Conservation (phyloP, 1,140 invertebrate species). For the Prorops nasuta region DNA sequence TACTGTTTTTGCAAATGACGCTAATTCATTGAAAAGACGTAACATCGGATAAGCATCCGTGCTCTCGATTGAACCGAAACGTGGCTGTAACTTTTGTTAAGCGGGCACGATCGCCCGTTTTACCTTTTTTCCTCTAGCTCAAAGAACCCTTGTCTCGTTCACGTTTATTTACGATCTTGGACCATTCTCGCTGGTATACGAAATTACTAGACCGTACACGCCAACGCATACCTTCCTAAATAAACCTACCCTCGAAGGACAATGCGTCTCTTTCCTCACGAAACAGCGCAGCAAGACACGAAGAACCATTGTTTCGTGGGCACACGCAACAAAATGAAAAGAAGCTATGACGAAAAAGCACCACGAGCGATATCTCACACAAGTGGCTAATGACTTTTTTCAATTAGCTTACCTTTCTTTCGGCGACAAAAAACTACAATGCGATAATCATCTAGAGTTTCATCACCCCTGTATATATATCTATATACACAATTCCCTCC, state of each 20-base stretch:
- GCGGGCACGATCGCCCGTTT: constrained; percentile 3
- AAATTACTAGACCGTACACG: constrained; percentile 19
- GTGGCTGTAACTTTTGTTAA: constrained; percentile 21
- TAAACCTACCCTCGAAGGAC: constrained; percentile 19
- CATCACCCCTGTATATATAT: too few relatives aligned
- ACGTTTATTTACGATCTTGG: constrained; percentile 23
- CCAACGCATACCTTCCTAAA: constrained; percentile 21
- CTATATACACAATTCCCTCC: too few relatives aligned
- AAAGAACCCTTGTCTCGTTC: constrained; percentile 9
- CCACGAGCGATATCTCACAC: too few relatives aligned
- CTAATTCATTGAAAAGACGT: constrained; percentile 15
- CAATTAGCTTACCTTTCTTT: too few relatives aligned
- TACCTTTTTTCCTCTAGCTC: background rate
- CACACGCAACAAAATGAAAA: too few relatives aligned
- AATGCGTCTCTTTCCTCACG: too few relatives aligned
- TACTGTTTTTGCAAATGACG: constrained; percentile 11
- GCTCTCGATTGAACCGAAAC: background rate
- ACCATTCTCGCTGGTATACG: constrained; percentile 20
- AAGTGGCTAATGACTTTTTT: too few relatives aligned
- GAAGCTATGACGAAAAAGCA: too few relatives aligned
- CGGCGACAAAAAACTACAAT: too few relatives aligned
- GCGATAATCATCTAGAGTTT: too few relatives aligned
- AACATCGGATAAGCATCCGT: background rate
- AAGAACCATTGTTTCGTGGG: constrained; percentile 13
- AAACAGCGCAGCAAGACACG: constrained; percentile 15